Base-by-base conservation (phyloP, 64 coral and sea anemone genomes). In the Stichodactyla mertensii region DNA sequence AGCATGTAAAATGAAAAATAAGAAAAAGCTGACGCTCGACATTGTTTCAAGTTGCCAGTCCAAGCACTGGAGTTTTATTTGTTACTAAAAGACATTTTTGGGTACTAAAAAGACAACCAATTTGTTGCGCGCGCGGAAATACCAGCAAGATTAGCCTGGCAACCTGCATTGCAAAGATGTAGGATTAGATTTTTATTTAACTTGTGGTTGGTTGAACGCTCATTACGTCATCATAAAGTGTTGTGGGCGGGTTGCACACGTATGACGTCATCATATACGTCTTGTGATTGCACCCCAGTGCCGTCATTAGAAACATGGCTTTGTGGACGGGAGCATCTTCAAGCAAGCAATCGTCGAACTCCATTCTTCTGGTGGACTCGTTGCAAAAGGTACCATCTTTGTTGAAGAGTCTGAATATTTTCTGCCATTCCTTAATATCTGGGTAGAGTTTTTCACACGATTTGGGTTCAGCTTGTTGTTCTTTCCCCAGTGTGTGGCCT, bases 401-500 rank as follows among this genome's bases (percentile, higher is more conserved):
- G 74, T 91, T 91, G 28, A 91, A 86, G 13, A 91, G 83, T 52
- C 55, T 85, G 56, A 86, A 91, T 16, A 91, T 70, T 77, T 89
- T 83, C 57, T 89, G 87, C 91, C 91, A 93, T 20, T 88, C 55
- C 12, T 74, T 79, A n/a, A 93, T 79, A 2, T 89, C 82, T 14
- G 91, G 87, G 57, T 93, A 93, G 51, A 93, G 52, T 9, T 84
- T 69, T 80, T n/a, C 10, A 88, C 71, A 13, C 91, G 59, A 1
- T 52, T 64, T 9, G 66, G 31, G 31, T n/a, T 79, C 9, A 88
- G 82, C 52, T 77, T 70, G 15, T 84, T 18, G 45, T 88, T 85
- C 80, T 89, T 93, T 10, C 82, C 59, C 91, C 87, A 93, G 52
- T 93, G 52, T 93, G 86, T 11, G 91, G 91, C 4, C 91, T 58